A percentile compares a stretch with the other conserved stretches of the same genome.
Evolutionary conservation across 2,888 invertebrate genomes (phyloP).

Genomic region (Himalopsyche anomala): DNA sequence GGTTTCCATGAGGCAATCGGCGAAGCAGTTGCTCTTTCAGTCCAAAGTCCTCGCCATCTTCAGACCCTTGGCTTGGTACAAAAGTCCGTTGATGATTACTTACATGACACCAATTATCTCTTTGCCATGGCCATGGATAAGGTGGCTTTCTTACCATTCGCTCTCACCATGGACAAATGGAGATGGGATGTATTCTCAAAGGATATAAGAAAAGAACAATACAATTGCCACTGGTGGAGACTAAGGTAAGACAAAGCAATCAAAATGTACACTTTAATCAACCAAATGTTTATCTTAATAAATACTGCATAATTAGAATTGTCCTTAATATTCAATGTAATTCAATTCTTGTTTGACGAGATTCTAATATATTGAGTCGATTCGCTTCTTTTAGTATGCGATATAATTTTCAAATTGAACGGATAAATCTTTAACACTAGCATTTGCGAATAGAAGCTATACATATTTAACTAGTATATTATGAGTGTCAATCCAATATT

Average conservation of each 20-base stretch:
- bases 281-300: no score
- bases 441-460: no score
- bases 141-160: constrained; percentile 89
- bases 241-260: constrained; percentile 77
- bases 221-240: constrained; percentile 93
- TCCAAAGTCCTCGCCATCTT: constrained; percentile 89
- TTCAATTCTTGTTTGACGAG: no score
- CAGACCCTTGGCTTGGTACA: constrained; percentile 89
- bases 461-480: no score
- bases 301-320: no score
- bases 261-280: background rate
- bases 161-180: constrained; percentile 90
- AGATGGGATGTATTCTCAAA: constrained; percentile 91
- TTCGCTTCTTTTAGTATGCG: no score
- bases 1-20: constrained; percentile 96
- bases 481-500: no score
- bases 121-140: constrained; percentile 92
- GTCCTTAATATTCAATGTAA: no score
- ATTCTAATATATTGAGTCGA: no score
- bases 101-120: constrained; percentile 90
- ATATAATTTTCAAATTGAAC: no score
- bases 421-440: no score
- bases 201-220: constrained; percentile 83
- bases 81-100: constrained; percentile 87
- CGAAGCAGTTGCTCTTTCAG: constrained; percentile 90